Percentiles rank a stretch among this genome's conserved stretches.
phyloP scores from a whole-genome alignment of 1,140 invertebrate species.

The Drosophila arawakana region DNA sequence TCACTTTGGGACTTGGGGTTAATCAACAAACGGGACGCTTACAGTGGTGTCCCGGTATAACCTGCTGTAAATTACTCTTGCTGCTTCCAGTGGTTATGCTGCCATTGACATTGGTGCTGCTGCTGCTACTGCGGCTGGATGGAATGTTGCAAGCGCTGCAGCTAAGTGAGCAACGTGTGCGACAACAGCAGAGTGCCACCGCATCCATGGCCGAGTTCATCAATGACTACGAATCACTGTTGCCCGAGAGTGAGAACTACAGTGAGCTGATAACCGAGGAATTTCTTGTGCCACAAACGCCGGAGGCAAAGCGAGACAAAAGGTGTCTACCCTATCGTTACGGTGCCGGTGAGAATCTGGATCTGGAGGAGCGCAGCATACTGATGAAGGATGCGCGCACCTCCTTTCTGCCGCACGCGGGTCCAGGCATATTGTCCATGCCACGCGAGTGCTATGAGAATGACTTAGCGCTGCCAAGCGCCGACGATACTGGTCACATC shows the following conservation, averaged over 20 bases:
- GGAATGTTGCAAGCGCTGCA: constrained; percentile 76
- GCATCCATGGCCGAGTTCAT: constrained; percentile 37
- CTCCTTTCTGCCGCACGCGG: constrained; percentile 73
- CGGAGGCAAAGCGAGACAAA: constrained; percentile 39
- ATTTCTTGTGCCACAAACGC: constrained; percentile 53
- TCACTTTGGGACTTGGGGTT: constrained; percentile 71
- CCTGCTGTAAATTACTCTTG: constrained; percentile 78
- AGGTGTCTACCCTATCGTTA: constrained; percentile 74
- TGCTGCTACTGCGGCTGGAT: constrained; percentile 77
- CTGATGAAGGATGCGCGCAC: constrained; percentile 83
- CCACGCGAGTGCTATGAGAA: constrained; percentile 67
- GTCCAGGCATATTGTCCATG: constrained; percentile 43
- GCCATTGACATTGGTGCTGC: constrained; percentile 76
- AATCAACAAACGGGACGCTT: constrained; percentile 79
- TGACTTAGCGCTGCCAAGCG: constrained; percentile 12
- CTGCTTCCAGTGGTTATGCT: constrained; percentile 82
- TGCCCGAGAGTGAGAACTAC: constrained; percentile 59
- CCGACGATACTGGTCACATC: constrained; percentile 3
- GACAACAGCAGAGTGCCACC: constrained; percentile 38
- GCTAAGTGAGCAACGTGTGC: constrained; percentile 50
- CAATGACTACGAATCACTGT: constrained; percentile 54
- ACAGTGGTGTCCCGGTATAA: constrained; percentile 83
- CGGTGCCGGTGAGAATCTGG: constrained; percentile 62
- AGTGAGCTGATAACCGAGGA: constrained; percentile 72
- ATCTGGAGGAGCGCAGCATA: constrained; percentile 75